A percentile compares a stretch with the other conserved stretches of the same genome.
Conservation (phyloP, 2,113 vertebrate species). For the Chaetura pelagica region DNA sequence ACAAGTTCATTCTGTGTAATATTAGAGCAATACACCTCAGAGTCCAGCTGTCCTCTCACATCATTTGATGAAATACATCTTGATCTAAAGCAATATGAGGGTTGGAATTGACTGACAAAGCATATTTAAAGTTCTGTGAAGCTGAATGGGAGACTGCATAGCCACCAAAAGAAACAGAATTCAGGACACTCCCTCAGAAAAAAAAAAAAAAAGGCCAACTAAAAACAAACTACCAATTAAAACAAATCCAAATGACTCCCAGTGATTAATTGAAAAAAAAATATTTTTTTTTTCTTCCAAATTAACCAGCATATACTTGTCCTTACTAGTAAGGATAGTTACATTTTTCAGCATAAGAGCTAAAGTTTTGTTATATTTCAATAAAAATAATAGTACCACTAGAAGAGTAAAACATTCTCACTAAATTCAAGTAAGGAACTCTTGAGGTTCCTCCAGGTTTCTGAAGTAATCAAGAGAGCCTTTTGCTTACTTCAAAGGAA, state of each 20-base stretch:
- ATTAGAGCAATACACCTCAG: not conserved
- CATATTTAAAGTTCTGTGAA: not conserved
- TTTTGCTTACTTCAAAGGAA: not conserved
- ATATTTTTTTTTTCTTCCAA: not conserved
- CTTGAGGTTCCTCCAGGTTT: not conserved
- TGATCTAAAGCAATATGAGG: not conserved
- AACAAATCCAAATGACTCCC: fast-evolving
- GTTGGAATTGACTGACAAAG: not conserved
- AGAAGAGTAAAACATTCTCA: not conserved
- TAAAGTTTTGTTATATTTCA: not conserved
- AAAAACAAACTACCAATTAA: too few relatives aligned
- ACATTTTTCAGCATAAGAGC: not conserved
- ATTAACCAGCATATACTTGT: not conserved
- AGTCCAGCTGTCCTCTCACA: not conserved
- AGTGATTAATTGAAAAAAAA: not conserved
- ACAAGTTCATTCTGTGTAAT: not conserved
- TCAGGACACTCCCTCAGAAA: not conserved
- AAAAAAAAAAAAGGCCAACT: not conserved
- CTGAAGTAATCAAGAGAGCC: not conserved
- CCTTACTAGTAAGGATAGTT: not conserved
- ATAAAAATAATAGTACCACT: not conserved
- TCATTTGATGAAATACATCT: not conserved
- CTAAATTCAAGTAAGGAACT: not conserved
- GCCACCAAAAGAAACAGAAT: not conserved
- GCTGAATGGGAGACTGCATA: not conserved